phyloP scores from a whole-genome alignment of 1,140 invertebrate genomes.

The Druon quercuslanigerum region DNA sequence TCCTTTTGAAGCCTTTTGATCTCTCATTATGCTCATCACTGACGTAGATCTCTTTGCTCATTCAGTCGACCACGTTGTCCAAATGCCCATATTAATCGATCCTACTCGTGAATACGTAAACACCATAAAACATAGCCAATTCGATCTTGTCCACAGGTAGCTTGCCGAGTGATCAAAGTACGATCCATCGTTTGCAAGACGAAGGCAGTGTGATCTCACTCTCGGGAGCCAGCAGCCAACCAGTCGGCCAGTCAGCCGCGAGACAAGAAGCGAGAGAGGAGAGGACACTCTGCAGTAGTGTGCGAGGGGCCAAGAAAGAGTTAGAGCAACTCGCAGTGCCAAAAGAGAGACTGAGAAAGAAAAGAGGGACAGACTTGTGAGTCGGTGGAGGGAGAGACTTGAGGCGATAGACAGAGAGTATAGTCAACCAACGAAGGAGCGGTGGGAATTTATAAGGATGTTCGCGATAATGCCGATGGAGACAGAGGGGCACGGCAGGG shows the following conservation, averaged over 20 bases:
- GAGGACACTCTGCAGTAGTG: slow-evolving; percentile 49
- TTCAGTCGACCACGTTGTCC: neutral
- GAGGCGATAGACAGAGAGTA: slow-evolving; percentile 52
- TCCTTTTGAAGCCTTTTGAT: neutral
- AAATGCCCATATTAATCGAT: slow-evolving; percentile 20
- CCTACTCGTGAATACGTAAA: slow-evolving; percentile 36
- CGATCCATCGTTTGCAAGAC: slow-evolving; percentile 45
- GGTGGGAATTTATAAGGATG: slow-evolving; percentile 77
- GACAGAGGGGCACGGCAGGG: slow-evolving; percentile 91
- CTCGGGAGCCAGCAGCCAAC: slow-evolving; percentile 41
- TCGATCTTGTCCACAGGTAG: slow-evolving; percentile 59
- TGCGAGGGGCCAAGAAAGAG: slow-evolving; percentile 44
- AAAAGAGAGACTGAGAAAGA: slow-evolving; percentile 41
- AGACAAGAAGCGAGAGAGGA: slow-evolving; percentile 45
- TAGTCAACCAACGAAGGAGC: slow-evolving; percentile 70
- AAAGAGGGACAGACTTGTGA: slow-evolving; percentile 24
- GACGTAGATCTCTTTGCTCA: neutral
- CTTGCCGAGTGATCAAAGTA: slow-evolving; percentile 47
- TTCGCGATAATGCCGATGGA: slow-evolving; percentile 89
- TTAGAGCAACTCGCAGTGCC: slow-evolving; percentile 42
- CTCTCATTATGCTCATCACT: neutral
- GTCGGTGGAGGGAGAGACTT: slow-evolving; percentile 44
- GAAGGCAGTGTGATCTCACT: slow-evolving; percentile 49
- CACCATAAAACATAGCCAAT: slow-evolving; percentile 51
- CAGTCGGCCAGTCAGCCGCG: slow-evolving; percentile 37